Evolutionary conservation across 2,113 vertebrate genomes (phyloP), one percentile per base, ranked within the genome.

Genomic region (Eonycteris spelaea): DNA sequence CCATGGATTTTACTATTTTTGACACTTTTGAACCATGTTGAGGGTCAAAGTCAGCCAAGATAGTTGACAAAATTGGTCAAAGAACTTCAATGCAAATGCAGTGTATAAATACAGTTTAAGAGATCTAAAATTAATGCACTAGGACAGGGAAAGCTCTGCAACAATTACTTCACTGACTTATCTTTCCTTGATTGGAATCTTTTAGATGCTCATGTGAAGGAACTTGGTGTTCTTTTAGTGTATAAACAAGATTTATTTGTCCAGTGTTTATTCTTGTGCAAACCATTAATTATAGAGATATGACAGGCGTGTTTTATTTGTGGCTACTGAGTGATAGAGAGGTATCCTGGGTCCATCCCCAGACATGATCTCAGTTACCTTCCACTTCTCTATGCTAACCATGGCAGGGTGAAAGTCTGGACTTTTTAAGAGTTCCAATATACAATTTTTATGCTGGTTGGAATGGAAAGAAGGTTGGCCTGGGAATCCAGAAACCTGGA

Each of bases 281-380:
- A 80, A 77, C 67, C 28, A 83, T 82, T 94, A 88, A 67, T 94
- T 78, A 63, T 28, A 92, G 68, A 89, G 57, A 94, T n/a, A 94
- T n/a, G 53, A 24, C 38, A 2, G 21, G 16, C 28, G 19, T 59
- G 38, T 61, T 90, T 79, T 86, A n/a, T 63, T 45, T 73, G 73
- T 24, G 15, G 55, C 22, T 92, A 24, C 45, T 88, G 82, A 82
- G 26, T 67, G 48, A 67, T 6, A 78, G 51, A 74, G 19, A 51
- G 45, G 48, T 38, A 67, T 38, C 45, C 45, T 84, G 16, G 15
- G 4, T 83, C 12, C 11, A 40, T 67, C 61, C 61, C 16, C 67
- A 80, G 57, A 67, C 7, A 35, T 55, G 63, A 90, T 57, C 53
- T 88, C 59, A 77, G 2, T 75, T 71, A 75, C 59, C 48, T 68